phyloP scores from a whole-genome alignment of 2,113 vertebrate genomes.

The Anguilla rostrata region DNA sequence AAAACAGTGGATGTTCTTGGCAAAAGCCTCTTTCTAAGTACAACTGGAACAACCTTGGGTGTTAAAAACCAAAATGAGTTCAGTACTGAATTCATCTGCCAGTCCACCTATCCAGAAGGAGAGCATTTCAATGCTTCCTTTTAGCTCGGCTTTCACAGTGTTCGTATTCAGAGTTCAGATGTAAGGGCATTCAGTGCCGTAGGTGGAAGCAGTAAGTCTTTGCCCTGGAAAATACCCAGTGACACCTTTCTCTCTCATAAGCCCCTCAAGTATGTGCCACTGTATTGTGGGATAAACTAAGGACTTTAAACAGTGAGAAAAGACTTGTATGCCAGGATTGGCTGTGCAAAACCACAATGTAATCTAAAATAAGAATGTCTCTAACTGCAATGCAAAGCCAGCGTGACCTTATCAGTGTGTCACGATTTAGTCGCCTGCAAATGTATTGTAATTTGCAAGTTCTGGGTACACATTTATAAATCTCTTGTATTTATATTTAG shows the following conservation, averaged over 20 bases:
- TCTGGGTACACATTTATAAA: not conserved
- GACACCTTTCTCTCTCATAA: not conserved
- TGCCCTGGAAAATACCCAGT: not conserved
- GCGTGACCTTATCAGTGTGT: not conserved
- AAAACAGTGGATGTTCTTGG: not conserved
- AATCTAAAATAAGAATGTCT: not conserved
- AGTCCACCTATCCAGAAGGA: not conserved
- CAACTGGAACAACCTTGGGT: too few relatives aligned
- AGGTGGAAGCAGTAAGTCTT: not conserved
- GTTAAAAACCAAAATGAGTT: not conserved
- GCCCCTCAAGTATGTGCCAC: not conserved
- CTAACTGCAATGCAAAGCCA: not conserved
- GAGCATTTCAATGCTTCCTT: not conserved
- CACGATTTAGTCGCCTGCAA: not conserved
- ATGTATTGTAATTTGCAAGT: not conserved
- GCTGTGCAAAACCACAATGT: not conserved
- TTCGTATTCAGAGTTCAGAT: not conserved
- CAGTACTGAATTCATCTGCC: not conserved
- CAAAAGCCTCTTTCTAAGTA: too few relatives aligned
- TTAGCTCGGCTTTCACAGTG: not conserved
- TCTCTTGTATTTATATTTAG: not conserved
- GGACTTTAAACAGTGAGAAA: not conserved
- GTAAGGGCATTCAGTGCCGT: not conserved
- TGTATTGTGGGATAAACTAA: not conserved
- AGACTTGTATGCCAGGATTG: not conserved